Evolutionary conservation across 2,797 vertebrate genomes (phyloP).

Genomic region (Perodicticus potto): DNA sequence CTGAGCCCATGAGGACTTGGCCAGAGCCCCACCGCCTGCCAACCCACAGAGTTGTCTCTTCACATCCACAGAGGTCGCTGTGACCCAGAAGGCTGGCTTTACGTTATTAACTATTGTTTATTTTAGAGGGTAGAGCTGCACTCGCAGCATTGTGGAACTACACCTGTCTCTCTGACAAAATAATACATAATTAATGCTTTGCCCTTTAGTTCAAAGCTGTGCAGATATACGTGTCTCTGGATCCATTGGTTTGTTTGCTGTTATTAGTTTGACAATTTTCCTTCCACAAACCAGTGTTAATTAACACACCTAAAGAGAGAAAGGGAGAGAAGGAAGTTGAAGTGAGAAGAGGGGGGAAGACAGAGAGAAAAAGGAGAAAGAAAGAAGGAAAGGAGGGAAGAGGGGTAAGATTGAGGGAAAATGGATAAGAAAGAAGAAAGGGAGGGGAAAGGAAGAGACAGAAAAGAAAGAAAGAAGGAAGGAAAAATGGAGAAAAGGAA

Average conservation of each 20-base stretch:
- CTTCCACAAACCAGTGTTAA: neutral
- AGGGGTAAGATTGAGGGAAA: neutral
- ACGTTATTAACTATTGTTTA: neutral
- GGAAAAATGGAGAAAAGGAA: too few relatives aligned
- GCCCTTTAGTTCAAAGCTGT: neutral
- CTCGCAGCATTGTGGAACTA: neutral
- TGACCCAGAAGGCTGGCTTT: neutral
- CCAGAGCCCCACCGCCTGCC: neutral
- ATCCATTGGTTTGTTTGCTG: neutral
- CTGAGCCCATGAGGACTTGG: neutral
- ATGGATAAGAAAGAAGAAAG: neutral
- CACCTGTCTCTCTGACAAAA: neutral
- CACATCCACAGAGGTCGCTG: neutral
- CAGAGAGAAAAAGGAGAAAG: neutral
- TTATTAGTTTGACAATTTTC: neutral
- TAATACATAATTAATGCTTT: neutral
- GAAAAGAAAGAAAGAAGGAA: neutral
- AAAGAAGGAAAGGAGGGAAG: neutral
- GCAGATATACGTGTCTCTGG: neutral
- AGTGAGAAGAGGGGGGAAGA: neutral
- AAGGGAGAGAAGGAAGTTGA: neutral
- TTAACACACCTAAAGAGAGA: neutral
- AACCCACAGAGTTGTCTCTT: neutral
- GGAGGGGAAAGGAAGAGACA: too few relatives aligned
- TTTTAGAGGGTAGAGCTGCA: neutral